Percentiles rank a stretch among this genome's conserved stretches.
Conservation (phyloP, 1,140 invertebrate genomes). For the Papilio xuthus region DNA sequence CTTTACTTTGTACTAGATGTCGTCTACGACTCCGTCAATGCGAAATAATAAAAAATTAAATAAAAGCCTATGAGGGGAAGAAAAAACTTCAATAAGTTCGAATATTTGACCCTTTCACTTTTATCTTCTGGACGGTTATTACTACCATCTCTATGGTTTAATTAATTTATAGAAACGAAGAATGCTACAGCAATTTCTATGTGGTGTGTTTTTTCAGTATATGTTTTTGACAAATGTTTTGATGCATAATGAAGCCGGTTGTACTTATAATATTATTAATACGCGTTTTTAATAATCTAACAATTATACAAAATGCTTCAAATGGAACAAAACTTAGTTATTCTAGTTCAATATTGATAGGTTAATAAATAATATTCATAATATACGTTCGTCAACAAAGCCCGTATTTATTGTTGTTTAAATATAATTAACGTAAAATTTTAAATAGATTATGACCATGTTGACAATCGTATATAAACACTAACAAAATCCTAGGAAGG, state of each 20-base stretch:
- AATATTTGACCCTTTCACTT: too few species aligned
- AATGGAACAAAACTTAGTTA: slow-evolving; percentile 75
- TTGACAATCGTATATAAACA: slow-evolving; percentile 42
- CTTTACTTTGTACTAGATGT: too few species aligned
- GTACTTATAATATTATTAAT: slow-evolving; percentile 73
- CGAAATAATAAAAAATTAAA: too few species aligned
- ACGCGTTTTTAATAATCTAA: slow-evolving; percentile 72
- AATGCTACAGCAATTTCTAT: neutral
- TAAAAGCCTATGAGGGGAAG: too few species aligned
- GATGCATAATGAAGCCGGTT: slow-evolving; percentile 46
- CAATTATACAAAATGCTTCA: slow-evolving; percentile 79
- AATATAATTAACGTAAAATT: slow-evolving; percentile 35
- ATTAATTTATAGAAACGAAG: neutral
- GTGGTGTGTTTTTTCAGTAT: neutral
- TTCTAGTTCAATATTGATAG: slow-evolving; percentile 65
- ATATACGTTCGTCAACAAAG: slow-evolving; percentile 42
- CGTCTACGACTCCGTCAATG: too few species aligned
- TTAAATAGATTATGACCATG: slow-evolving; percentile 39
- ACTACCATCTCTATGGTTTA: neutral
- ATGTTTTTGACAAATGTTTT: slow-evolving; percentile 52
- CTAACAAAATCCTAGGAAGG: slow-evolving; percentile 74
- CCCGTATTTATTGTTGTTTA: slow-evolving; percentile 41
- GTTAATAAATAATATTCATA: slow-evolving; percentile 72
- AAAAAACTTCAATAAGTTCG: too few species aligned
- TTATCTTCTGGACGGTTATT: neutral